Conservation (phyloP, 64 coral and sea anemone genomes). For the Pocillopora verrucosa region DNA sequence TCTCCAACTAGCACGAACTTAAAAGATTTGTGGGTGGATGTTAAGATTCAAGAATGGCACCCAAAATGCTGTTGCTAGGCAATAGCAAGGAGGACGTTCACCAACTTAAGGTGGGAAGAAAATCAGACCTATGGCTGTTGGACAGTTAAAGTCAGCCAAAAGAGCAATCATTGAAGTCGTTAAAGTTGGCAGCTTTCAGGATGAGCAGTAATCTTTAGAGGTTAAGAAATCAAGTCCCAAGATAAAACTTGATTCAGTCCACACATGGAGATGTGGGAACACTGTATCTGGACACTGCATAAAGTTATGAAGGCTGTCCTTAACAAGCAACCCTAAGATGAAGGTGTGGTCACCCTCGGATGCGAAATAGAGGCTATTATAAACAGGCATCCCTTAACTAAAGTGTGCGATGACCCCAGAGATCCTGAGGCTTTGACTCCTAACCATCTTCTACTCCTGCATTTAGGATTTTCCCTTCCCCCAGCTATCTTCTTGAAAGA, state of each 20-base stretch:
- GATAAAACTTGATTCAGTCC: background rate
- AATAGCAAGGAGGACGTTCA: too few relatives aligned
- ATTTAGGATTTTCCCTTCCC: background rate
- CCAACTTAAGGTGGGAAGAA: background rate
- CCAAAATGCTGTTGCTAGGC: too few relatives aligned
- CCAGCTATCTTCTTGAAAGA: background rate
- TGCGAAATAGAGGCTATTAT: constrained; percentile 34
- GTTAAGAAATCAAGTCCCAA: background rate
- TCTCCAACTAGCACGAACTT: background rate
- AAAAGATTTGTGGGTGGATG: background rate
- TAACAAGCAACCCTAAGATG: constrained; percentile 3
- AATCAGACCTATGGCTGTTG: background rate
- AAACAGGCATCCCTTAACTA: constrained; percentile 24
- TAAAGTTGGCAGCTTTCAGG: background rate
- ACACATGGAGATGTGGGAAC: constrained; percentile 20
- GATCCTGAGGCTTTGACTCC: constrained; percentile 20
- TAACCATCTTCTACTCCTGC: constrained; percentile 15
- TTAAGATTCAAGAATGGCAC: too few relatives aligned
- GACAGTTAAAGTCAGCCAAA: too few relatives aligned
- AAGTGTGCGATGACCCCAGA: constrained; percentile 23
- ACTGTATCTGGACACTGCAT: constrained; percentile 19
- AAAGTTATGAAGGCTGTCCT: constrained; percentile 42
- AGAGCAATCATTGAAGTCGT: background rate
- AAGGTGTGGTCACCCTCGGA: constrained; percentile 19
- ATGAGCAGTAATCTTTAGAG: background rate